Base-by-base conservation (phyloP, 2,113 vertebrate genomes). In the Patagioenas fasciata region DNA sequence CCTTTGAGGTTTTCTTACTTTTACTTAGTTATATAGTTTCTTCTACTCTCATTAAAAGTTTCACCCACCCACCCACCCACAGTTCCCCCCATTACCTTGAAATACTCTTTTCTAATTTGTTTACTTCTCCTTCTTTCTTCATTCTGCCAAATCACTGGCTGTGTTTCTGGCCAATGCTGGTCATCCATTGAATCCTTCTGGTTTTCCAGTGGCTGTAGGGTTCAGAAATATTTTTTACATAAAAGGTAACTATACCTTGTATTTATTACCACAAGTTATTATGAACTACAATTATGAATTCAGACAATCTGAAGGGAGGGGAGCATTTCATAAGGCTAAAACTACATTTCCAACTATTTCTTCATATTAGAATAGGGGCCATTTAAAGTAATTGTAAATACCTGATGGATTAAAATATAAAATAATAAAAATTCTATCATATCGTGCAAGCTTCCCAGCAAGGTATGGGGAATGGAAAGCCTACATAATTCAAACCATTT, bases 81-180 rank as follows among this genome's bases (percentile, higher is more conserved):
- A 62, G 3, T 26, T 3, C 10, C 11, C 8, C 1, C 9, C 65
- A 64, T 56, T 98, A 99, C 99, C 98, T 99, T 99, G 44, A 99
- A 98, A 96, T 99, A 99, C 23, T 99, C 99, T 96, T 99, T 99
- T 93, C 99, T 98, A 82, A 99, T 98, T 92, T 99, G 99, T 94
- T 99, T 99, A 96, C 98, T 99, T 91, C 98, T 98, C 89, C 98
- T 98, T 29, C 99, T 98, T 56, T 99, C 99, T 96, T 99, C 99
- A 44, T 98, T 99, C 96, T 99, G 99, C 98, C 99, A 99, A 64
- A 99, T 98, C 48, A 99, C 95, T 56, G 98, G 98, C 11, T 99
- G 98, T 71, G 98, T 96, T 78, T 99, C 99, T 16, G 99, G 98
- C 99, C 99, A 99, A 4, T 97, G 98, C n/a, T 98, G 98, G 54